Base-by-base conservation (phyloP, 2,797 vertebrate genomes). In the Hydrocynus forskahlii region DNA sequence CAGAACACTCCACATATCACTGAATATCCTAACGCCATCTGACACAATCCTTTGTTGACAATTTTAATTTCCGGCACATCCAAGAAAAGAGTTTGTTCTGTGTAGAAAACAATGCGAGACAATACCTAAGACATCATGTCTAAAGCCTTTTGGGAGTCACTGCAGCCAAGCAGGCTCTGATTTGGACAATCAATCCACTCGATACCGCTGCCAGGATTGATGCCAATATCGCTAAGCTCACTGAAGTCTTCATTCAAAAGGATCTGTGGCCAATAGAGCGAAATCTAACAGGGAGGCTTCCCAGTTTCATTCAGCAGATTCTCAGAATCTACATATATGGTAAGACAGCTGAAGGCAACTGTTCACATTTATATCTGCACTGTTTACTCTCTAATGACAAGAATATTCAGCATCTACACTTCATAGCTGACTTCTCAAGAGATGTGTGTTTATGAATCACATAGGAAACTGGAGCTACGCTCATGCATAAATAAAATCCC, bases 161-260 rank as follows among this genome's bases (percentile, higher is more conserved):
- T 38, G 23, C 54, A 69, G 43, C 57, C 45, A 35, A 23, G 54
- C 63, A 81, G 55, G 9, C 64, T 43, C 63, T 69, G 52, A 81
- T 69, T 38, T 48, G 55, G 52, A 52, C 50, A 60, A 48, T 67
- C 63, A 60, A 35, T 69, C 19, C n/a, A 59, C 8, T 14, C 59
- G 62, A 59, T 75, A 76, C 79, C 43, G 43, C 79, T 64, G 52
- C 57, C 43, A 72, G 23, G 40, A 57, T 7, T 0, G 1, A 48
- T 68, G 25, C 38, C 79, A 68, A 35, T 43, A 67, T 57, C 13
- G 8, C 62, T 35, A 59, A 57, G 43, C 38, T 74, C 48, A 64
- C 17, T 38, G 19, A 59, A 50, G 60, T 29, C 14, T 73, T 73
- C 73, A 43, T 80, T 80, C 54, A 73, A 73, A 80, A 13, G 23